Percentiles rank a stretch among this genome's conserved stretches.
Evolutionary conservation across 2,113 vertebrate species (phyloP).

Genomic region (Numenius arquata): DNA sequence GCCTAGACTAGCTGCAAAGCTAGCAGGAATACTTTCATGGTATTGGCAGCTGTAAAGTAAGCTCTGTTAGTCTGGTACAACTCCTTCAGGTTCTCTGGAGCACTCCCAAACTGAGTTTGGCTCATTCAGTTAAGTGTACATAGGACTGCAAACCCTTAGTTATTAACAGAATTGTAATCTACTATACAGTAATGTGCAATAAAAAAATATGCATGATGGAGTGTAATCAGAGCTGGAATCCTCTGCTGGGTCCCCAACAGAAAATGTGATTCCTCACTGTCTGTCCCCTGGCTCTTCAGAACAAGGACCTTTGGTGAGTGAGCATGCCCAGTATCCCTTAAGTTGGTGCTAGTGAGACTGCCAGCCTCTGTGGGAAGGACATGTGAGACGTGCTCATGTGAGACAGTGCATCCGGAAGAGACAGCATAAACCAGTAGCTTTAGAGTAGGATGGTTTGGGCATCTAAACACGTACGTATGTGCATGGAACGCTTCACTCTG

Average conservation of each 20-base stretch:
- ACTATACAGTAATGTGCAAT: neutral
- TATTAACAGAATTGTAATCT: neutral
- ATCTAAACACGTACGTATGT: fast-evolving
- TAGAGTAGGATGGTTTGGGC: neutral
- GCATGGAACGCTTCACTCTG: neutral
- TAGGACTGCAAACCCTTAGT: neutral
- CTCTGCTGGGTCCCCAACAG: neutral
- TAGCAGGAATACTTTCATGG: neutral
- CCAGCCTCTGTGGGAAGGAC: neutral
- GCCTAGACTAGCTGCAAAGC: neutral
- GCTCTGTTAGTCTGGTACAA: neutral
- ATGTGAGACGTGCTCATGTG: fast-evolving
- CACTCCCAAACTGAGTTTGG: neutral
- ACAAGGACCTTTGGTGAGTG: neutral
- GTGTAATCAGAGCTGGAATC: neutral
- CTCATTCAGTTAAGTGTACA: neutral
- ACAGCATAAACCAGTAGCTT: neutral
- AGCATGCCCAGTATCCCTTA: neutral
- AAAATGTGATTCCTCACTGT: neutral
- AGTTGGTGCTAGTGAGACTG: neutral
- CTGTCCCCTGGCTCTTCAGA: neutral
- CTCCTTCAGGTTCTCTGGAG: constrained; percentile 20
- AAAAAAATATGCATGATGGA: neutral
- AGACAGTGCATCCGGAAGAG: neutral
- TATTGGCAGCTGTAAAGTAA: neutral